Evolutionary conservation across 2,113 vertebrate genomes (phyloP), one percentile per base, ranked within the genome.

Genomic region (Otus sunia): DNA sequence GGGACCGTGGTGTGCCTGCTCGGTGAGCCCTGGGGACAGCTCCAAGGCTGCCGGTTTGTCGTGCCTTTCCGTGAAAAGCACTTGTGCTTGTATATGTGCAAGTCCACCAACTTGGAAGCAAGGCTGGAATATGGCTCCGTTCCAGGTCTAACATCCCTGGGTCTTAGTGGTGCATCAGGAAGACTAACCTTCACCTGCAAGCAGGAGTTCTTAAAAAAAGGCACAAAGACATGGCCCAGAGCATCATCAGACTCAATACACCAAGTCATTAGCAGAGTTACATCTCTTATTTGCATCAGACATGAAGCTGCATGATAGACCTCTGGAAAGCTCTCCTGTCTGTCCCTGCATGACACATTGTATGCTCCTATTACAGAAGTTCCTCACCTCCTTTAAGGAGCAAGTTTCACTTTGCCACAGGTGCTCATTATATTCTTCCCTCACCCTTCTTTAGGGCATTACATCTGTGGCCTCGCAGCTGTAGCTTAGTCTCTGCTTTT

Each of bases 11-110:
- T 47, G 45, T 62, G 43, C 53, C 69, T 66, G 19, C 19, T 60
- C 4, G 0, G 16, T 17, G 7, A 80, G 53, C 20, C 41, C 32
- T 0, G 0, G 17, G 12, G 22, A 47, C 49, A 53, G 43, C 11
- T 76, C 53, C 37, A 75, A 12, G 27, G 7, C 39, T 69, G 36
- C 27, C 64, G 88, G 0, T 17, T 79, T 82, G 37, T n/a, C 10
- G 2, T 53, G 49, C 36, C n/a, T 67, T 63, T 37, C 30, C 34
- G 26, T 30, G 32, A 81, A 92, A 92, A 45, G 10, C 41, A 20
- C 45, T 47, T 21, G 20, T 0, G 1, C 39, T 21, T 62, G 37
- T 63, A 88, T 88, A 78, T 0, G 3, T n/a, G 25, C 25, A n/a
- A 76, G 23, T 56, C n/a, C 52, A 89, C 27, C 34, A 60, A 4